phyloP scores from a whole-genome alignment of 2,113 vertebrate genomes.

The Caloenas nicobarica region DNA sequence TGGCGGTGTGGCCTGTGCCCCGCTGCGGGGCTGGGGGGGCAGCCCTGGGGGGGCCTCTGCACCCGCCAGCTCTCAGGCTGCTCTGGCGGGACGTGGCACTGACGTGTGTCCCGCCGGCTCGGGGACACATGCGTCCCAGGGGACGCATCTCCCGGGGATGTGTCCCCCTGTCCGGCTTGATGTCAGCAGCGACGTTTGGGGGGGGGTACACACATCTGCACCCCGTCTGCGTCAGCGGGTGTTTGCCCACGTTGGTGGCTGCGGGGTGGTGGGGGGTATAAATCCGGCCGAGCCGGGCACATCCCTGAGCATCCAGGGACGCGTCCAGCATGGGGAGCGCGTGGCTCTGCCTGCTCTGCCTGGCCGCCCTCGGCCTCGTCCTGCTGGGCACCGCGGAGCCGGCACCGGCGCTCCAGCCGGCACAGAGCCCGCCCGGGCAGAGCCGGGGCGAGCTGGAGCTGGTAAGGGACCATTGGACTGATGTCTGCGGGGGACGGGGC shows the following conservation, averaged over 20 bases:
- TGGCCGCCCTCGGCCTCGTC: not conserved
- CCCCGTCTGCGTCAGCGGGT: not conserved
- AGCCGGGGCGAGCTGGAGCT: not conserved
- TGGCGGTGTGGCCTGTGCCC: not conserved
- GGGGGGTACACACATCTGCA: not conserved
- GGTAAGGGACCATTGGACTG: not conserved
- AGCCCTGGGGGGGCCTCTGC: not conserved
- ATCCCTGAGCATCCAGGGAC: not conserved
- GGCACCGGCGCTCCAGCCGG: not conserved
- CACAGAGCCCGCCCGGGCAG: not conserved
- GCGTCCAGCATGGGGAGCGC: not conserved
- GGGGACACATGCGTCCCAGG: not conserved
- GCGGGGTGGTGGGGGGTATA: not conserved
- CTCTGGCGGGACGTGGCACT: not conserved
- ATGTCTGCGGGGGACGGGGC: accelerated
- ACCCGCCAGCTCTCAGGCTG: accelerated
- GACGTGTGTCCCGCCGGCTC: not conserved
- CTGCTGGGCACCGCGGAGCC: not conserved
- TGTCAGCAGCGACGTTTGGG: not conserved
- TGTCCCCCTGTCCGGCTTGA: not conserved
- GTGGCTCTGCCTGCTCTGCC: constrained; percentile 3
- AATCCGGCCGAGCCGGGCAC: accelerated
- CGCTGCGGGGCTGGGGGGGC: not conserved
- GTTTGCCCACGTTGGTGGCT: not conserved
- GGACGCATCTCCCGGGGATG: not conserved